Evolutionary conservation across 2,888 invertebrate species (phyloP), one percentile per base, ranked within the genome.

Genomic region (Apotomis betuletana): DNA sequence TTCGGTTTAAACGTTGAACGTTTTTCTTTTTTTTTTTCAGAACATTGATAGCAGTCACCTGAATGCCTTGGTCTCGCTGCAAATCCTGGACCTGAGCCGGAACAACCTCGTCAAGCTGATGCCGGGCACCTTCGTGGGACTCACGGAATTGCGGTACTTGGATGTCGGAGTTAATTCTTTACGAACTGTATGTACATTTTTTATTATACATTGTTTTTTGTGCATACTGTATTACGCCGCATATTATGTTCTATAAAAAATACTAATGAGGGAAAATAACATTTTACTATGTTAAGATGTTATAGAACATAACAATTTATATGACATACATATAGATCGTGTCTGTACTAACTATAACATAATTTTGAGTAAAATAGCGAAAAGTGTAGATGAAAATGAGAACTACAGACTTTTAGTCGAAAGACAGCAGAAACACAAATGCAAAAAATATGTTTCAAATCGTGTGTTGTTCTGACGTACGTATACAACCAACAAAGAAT

Each of bases 101-200:
- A 98, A 98, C 85, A 96, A 96, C 81, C 95, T 98, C 15, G 96
- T 96, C 9, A 96, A 96, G 77, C 94, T 98, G 67, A 95, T 96
- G 0, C 95, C 97, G 0, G 97, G 97, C 73, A 96, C 97, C 0
- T 98, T 98, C 85, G 94, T 96, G 10, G 96, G 96, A 3, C 93
- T 98, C 67, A 94, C 94, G 5, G 94, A 95, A 68, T 88, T 98
- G 15, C 94, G 95, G 70, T 95, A 95, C 81, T 93, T 98, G 76
- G 97, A 97, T 82, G 94, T 98, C 12, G 97, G 97, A 75, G 95
- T 98, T 49, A 98, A 98, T 85, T 96, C 97, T 3, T 90, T 98
- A 59, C 94, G 98, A 85, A 97, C 97, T 79, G 97, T 98, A 92
- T 94, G 95, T 94, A 75, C 27, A 27, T 27, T 27, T 13, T 27